A percentile compares a stretch with the other conserved stretches of the same genome.
Evolutionary conservation across 2,113 vertebrate species (phyloP).

Genomic region (Tachuris rubrigastra): DNA sequence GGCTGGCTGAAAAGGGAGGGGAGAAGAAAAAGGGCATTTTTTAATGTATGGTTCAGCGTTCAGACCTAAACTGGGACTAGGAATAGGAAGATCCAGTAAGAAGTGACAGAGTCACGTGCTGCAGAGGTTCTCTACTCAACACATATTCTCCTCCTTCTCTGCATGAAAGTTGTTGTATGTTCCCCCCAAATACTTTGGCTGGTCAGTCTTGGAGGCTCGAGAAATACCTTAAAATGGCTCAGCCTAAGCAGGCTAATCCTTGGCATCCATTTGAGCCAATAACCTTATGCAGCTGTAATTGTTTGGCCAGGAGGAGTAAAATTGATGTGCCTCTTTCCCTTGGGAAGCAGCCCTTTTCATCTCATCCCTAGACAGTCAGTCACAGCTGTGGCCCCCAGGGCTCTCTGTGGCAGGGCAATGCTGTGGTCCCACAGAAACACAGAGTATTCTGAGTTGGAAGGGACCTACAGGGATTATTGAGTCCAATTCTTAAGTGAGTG

Average conservation of each 20-base stretch:
- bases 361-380: fast-evolving
- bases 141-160: fast-evolving
- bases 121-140: not conserved
- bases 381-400: fast-evolving
- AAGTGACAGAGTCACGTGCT: not conserved
- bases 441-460: not conserved
- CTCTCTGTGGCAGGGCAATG: not conserved
- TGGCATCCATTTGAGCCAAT: not conserved
- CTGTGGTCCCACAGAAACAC: not conserved
- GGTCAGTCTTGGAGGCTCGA: not conserved
- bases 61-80: not conserved
- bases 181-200: not conserved
- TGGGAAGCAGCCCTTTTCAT: not conserved
- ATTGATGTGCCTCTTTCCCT: not conserved
- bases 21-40: not conserved
- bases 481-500: not conserved
- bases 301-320: not conserved
- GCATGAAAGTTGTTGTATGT: fast-evolving
- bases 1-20: not conserved
- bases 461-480: not conserved
- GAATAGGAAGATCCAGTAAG: not conserved
- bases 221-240: not conserved
- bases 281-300: not conserved
- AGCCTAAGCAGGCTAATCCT: not conserved
- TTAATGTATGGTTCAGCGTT: not conserved